These are phyloP conservation scores for Gnathonemus echidnorhynchus DNA, from an alignment of 2,113 vertebrate genomes.

Conservation along the genomic window DNA sequence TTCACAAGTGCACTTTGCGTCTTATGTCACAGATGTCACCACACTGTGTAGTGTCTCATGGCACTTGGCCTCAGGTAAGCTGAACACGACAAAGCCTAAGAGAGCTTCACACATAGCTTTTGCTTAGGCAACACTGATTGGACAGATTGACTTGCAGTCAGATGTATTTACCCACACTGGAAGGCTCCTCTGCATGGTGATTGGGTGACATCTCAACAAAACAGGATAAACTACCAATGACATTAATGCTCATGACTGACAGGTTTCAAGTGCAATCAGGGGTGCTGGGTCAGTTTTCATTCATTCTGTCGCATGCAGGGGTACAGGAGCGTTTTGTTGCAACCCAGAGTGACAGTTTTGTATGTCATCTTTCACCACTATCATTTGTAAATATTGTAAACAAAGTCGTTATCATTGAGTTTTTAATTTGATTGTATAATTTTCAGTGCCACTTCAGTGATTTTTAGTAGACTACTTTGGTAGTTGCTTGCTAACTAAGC, in stretches of 20 bases:
- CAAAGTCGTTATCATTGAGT: not conserved
- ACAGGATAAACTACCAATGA: not conserved
- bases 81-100: not conserved
- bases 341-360: not conserved
- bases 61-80: not conserved
- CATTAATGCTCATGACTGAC: not conserved
- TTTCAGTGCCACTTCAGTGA: not conserved
- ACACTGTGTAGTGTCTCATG: not conserved
- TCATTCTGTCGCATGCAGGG: not conserved
- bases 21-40: not conserved
- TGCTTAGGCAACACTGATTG: not conserved
- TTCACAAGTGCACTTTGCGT: not conserved
- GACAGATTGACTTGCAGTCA: not conserved
- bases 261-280: not conserved
- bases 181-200: not conserved
- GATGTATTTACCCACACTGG: not conserved
- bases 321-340: not conserved
- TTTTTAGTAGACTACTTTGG: not conserved
- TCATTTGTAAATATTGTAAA: not conserved
- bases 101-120: not conserved
- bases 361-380: too few species aligned
- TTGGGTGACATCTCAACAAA: not conserved
- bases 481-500: not conserved
- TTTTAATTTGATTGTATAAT: not conserved
- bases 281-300: not conserved